Evolutionary conservation across 2,888 invertebrate species (phyloP), one percentile per base, ranked within the genome.

Genomic region (Polymixis lichenea): DNA sequence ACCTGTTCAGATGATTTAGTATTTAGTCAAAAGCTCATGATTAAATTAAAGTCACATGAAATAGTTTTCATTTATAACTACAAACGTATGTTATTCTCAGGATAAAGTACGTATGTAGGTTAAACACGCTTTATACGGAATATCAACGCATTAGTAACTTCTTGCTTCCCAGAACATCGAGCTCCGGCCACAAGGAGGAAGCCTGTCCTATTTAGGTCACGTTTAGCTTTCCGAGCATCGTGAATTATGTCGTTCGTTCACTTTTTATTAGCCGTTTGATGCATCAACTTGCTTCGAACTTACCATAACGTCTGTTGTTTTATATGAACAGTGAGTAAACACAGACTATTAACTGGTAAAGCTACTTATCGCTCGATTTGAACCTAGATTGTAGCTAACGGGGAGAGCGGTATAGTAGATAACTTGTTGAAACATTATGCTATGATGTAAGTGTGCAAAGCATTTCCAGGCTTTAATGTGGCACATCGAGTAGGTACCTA

Each of bases 151-250:
- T 62, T 62, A 11, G 28, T 25, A 13, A 56, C 22, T 73, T 61
- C 19, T 11, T 56, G 53, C 9, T 56, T 82, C 79, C 28, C 56
- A 77, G 83, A 72, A 83, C 61, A 53, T 19, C 17, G 22, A 53
- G 72, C 65, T n/a, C 58, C 49, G 32, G 32, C 49, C 55, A 56
- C 65, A 61, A 87, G 78, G 80, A 89, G 89, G 90, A 92, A 89
- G 90, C 86, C 76, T 67, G 55, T 72, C 55, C 77, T 91, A 93
- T 92, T 92, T 91, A 86, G 93, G 93, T 89, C 92, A 90, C 84
- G 87, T 91, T 88, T 85, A 84, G 86, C 86, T 81, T 87, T 83
- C 77, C 67, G 86, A 82, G 86, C 88, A 88, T 88, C 86, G 86
- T 88, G 85, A 88, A 85, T 90, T 85, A 89, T 87, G 87, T 87